phyloP scores from a whole-genome alignment of 2,113 vertebrate species.

The Athene noctua region DNA sequence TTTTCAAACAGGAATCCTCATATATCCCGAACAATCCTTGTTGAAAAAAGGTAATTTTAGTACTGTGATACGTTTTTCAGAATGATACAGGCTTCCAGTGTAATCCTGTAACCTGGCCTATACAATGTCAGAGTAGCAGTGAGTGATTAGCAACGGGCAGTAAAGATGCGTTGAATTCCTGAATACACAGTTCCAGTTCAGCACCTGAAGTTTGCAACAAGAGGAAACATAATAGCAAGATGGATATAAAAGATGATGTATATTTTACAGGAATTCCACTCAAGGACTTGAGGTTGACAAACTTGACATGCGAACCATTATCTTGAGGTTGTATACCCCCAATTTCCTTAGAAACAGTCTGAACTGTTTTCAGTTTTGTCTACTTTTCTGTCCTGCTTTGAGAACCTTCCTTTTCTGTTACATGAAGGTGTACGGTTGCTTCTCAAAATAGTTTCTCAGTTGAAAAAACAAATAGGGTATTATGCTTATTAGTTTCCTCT shows the following conservation, averaged over 20 bases:
- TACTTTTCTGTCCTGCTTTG: not conserved
- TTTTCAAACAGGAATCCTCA: not conserved
- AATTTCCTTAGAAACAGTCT: not conserved
- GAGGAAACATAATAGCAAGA: not conserved
- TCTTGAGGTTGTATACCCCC: not conserved
- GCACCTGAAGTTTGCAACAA: rapidly evolving
- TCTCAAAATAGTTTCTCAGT: not conserved
- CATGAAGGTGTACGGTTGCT: not conserved
- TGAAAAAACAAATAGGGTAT: not conserved
- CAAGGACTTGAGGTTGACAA: not conserved
- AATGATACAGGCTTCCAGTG: not conserved
- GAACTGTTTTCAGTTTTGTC: not conserved
- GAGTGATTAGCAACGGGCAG: not conserved
- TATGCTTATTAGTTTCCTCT: not conserved
- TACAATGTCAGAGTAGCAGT: not conserved
- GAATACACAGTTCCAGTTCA: not conserved
- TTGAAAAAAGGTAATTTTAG: not conserved
- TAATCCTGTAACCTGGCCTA: not conserved
- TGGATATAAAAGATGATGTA: not conserved
- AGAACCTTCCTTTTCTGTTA: not conserved
- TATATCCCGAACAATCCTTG: not conserved
- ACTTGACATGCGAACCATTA: not conserved
- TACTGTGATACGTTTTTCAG: not conserved
- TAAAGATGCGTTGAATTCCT: not conserved
- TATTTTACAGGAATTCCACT: not conserved